A percentile compares a stretch with the other conserved stretches of the same genome.
These are phyloP conservation scores for Aegotheles bennettii DNA, from an alignment of 2,113 vertebrate genomes.

Conservation along the genomic window DNA sequence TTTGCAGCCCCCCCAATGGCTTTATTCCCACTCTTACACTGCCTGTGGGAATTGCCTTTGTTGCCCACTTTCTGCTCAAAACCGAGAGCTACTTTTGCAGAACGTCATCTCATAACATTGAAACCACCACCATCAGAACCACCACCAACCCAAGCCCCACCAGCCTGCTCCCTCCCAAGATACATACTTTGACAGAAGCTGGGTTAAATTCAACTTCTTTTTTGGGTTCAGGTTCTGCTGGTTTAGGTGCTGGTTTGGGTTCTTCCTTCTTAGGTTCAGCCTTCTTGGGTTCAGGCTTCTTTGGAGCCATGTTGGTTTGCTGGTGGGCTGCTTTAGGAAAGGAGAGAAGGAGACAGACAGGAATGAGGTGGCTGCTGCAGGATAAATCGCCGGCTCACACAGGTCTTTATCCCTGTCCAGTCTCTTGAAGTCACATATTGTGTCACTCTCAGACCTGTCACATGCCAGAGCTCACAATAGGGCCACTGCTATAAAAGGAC, in stretches of 20 bases:
- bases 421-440: conserved; percentile 59
- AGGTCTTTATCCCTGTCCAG: conserved; percentile 76
- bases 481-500: conserved; percentile 86
- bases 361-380: background rate
- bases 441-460: conserved; percentile 51
- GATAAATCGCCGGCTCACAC: background rate
- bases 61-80: background rate
- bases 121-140: background rate
- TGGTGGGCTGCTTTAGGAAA: background rate
- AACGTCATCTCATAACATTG: accelerated
- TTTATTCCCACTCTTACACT: background rate
- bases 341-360: background rate
- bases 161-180: background rate
- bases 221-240: conserved; percentile 64
- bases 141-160: background rate
- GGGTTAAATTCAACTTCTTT: conserved; percentile 85
- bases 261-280: conserved; percentile 83
- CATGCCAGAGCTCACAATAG: conserved; percentile 73
- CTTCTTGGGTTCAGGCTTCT: conserved; percentile 87
- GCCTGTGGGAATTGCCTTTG: background rate
- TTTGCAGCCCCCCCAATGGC: background rate
- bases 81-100: background rate
- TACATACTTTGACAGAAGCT: conserved; percentile 81
- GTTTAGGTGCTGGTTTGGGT: conserved; percentile 80
- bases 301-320: conserved; percentile 80